Conservation (phyloP, 2,888 invertebrate genomes). For the Eurois occulta region DNA sequence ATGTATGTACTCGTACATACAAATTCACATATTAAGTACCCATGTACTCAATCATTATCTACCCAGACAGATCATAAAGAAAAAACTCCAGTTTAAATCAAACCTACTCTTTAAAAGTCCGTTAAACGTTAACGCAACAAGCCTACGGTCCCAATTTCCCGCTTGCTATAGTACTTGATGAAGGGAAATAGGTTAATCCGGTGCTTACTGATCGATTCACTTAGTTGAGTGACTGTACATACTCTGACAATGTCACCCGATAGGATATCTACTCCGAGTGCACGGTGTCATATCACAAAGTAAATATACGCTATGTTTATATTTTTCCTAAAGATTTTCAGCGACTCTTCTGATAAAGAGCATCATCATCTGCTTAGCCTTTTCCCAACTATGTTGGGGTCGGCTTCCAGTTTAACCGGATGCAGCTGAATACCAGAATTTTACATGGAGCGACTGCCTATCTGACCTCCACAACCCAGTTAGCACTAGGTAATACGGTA, state of each 20-base stretch:
- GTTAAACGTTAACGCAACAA: conserved; percentile 13
- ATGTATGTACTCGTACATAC: too few species aligned
- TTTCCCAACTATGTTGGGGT: too few species aligned
- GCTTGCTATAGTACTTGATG: conserved; percentile 48
- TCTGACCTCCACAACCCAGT: too few species aligned
- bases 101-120: background rate
- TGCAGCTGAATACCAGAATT: too few species aligned
- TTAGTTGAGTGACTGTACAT: conserved; percentile 39
- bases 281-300: conserved; percentile 34
- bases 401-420: too few species aligned
- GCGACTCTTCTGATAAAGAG: conserved; percentile 16
- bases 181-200: conserved; percentile 66
- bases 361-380: too few species aligned
- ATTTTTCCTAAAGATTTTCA: conserved; percentile 25
- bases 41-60: background rate
- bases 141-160: conserved; percentile 56
- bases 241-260: conserved; percentile 25
- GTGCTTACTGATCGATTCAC: conserved; percentile 49
- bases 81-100: background rate
- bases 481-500: too few species aligned
- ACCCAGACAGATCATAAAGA: background rate
- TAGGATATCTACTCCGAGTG: conserved; percentile 25
- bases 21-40: too few species aligned
- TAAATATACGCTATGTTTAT: conserved; percentile 19
- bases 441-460: too few species aligned